Base-by-base conservation (phyloP, 2,113 vertebrate genomes). In the Chaetodon auriga region DNA sequence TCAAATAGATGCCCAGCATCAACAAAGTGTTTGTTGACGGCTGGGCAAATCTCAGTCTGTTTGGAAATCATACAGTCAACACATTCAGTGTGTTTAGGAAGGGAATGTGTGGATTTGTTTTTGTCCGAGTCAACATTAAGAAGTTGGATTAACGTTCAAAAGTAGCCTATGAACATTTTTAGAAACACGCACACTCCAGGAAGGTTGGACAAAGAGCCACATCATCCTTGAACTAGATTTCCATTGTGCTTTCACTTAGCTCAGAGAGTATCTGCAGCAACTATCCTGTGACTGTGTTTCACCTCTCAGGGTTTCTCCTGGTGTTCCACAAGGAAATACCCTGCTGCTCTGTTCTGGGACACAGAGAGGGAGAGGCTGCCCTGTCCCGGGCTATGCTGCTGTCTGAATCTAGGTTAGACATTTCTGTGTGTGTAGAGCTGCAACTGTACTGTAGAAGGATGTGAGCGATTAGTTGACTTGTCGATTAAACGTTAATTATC, bases 291-390 rank as follows among this genome's bases (percentile, higher is more conserved):
- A 86, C 87, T 81, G 71, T 66, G 75, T 82, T 86, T 84, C 78
- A 90, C 84, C 82, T 92, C 80, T 80, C 81, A 75, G 86, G 80
- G 86, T 58, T 90, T 82, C 81, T 90, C 83, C 81, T 81, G 85
- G 87, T 80, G 74, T 86, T 88, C 89, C 86, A 88, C 80, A 81
- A 93, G 89, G 86, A 93, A 91, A 92, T 77, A 86, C 87, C 90
- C 86, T 71, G 81, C 81, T 87, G 74, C 11, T 85, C 85, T 89
- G 83, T 14, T 85, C 85, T 89, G 83, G 87, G 89, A 89, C 71
- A 77, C 23, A 38, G 4, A 77, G 66, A 38, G 30, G 15, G 51
- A 30, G 18, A 68, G 61, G 71, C 75, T 83, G 62, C 83, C 58
- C 81, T 86, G 74, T 63, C 73, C 77, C 58, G 64, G 68, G 75